Evolutionary conservation across 1,140 invertebrate genomes (phyloP).

Genomic region (Sycophaga agraensis): DNA sequence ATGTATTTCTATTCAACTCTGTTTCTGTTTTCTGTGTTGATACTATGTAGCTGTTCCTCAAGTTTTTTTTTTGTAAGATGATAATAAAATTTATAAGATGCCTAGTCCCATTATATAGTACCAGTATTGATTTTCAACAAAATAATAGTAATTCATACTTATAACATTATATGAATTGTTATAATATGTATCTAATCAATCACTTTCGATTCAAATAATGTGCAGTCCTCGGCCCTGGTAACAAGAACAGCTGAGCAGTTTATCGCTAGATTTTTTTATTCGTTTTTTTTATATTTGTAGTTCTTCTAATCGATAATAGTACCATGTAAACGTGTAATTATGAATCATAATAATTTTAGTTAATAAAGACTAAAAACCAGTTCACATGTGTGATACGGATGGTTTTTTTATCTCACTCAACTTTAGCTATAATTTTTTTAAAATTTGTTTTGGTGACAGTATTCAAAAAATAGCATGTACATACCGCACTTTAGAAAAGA

Average conservation of each 20-base stretch:
- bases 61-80: too few relatives aligned
- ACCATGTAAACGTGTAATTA: neutral
- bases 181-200: too few relatives aligned
- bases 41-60: too few relatives aligned
- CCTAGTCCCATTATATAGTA: too few relatives aligned
- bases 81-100: too few relatives aligned
- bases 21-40: too few relatives aligned
- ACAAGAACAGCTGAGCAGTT: conserved; percentile 9
- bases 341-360: conserved; percentile 2
- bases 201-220: neutral
- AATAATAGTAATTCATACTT: too few relatives aligned
- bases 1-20: too few relatives aligned
- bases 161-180: too few relatives aligned
- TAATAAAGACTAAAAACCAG: conserved; percentile 10
- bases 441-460: neutral
- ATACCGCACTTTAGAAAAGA: neutral
- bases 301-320: neutral
- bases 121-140: too few relatives aligned
- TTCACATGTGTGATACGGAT: neutral
- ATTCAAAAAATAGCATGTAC: conserved; percentile 16
- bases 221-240: neutral
- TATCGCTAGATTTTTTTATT: conserved; percentile 2
- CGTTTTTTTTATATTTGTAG: neutral
- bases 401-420: conserved; percentile 8
- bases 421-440: neutral